Evolutionary conservation across 2,113 vertebrate species (phyloP).

Genomic region (Bettongia penicillata): DNA sequence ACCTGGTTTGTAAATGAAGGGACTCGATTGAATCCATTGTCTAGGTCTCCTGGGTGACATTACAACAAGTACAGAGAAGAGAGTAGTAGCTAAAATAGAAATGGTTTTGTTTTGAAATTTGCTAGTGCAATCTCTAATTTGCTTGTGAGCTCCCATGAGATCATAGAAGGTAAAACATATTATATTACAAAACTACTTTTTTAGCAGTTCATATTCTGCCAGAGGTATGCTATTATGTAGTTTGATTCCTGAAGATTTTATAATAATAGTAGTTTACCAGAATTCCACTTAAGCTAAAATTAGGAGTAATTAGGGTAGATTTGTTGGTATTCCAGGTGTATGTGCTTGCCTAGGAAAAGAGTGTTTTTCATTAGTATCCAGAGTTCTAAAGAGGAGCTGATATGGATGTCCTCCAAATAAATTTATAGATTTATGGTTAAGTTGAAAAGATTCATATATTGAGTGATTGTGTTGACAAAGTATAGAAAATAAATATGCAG

Average conservation of each 20-base stretch:
- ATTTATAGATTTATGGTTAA: not conserved
- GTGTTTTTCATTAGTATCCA: slow-evolving; percentile 5
- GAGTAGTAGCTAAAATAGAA: slow-evolving; percentile 42
- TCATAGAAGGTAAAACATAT: slow-evolving; percentile 24
- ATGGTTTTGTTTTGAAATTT: slow-evolving; percentile 30
- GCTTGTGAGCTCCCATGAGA: slow-evolving; percentile 27
- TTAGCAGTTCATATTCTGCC: slow-evolving; percentile 45
- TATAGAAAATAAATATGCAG: not conserved
- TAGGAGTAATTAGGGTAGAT: not conserved
- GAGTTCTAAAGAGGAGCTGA: not conserved
- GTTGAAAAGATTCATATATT: slow-evolving; percentile 2
- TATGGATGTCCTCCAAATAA: not conserved
- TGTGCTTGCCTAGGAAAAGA: not conserved
- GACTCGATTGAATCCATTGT: slow-evolving; percentile 4
- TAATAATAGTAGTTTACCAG: slow-evolving; percentile 51
- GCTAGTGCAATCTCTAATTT: slow-evolving; percentile 41
- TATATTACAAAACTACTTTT: slow-evolving; percentile 13
- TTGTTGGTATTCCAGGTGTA: not conserved
- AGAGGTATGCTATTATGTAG: slow-evolving; percentile 15
- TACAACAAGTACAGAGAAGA: slow-evolving; percentile 39
- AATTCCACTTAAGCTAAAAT: slow-evolving; percentile 7
- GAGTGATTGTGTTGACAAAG: not conserved
- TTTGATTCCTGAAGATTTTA: slow-evolving; percentile 26
- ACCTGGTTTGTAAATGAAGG: slow-evolving; percentile 11
- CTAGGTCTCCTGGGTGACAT: not conserved